A percentile compares a stretch with the other conserved stretches of the same genome.
Evolutionary conservation across 2,113 vertebrate species (phyloP).

Genomic region (Sinocyclocheilus rhinocerous): DNA sequence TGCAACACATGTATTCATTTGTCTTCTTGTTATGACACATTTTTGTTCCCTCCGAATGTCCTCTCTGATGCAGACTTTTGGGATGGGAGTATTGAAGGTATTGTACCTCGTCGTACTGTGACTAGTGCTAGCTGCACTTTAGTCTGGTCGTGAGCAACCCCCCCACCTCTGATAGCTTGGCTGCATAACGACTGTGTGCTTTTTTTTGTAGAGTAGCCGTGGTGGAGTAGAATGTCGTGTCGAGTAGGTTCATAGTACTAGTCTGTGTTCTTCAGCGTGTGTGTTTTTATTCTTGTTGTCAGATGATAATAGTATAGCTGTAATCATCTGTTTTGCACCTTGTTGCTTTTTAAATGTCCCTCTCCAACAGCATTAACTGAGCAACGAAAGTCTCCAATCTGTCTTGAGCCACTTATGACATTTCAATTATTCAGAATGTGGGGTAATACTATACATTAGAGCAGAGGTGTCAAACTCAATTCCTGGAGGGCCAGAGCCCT

Average conservation of each 20-base stretch:
- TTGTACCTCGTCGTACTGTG: slow-evolving; percentile 78
- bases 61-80: slow-evolving; percentile 83
- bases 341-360: slow-evolving; percentile 15
- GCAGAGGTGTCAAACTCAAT: too few relatives aligned
- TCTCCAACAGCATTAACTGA: neutral
- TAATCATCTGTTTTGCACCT: slow-evolving; percentile 29
- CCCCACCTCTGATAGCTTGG: slow-evolving; percentile 50
- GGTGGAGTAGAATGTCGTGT: slow-evolving; percentile 52
- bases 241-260: slow-evolving; percentile 53
- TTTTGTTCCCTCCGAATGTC: slow-evolving; percentile 76
- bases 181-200: slow-evolving; percentile 62
- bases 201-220: slow-evolving; percentile 38
- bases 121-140: slow-evolving; percentile 66
- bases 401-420: neutral
- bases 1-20: slow-evolving; percentile 48
- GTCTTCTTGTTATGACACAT: slow-evolving; percentile 57
- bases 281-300: slow-evolving; percentile 51
- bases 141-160: slow-evolving; percentile 68
- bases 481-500: too few relatives aligned
- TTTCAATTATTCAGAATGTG: neutral
- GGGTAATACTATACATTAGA: neutral
- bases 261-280: slow-evolving; percentile 52
- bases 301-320: slow-evolving; percentile 15
- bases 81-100: slow-evolving; percentile 83
- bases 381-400: neutral